Evolutionary conservation across 2,113 vertebrate genomes (phyloP).

Genomic region (Calidris pygmaea): DNA sequence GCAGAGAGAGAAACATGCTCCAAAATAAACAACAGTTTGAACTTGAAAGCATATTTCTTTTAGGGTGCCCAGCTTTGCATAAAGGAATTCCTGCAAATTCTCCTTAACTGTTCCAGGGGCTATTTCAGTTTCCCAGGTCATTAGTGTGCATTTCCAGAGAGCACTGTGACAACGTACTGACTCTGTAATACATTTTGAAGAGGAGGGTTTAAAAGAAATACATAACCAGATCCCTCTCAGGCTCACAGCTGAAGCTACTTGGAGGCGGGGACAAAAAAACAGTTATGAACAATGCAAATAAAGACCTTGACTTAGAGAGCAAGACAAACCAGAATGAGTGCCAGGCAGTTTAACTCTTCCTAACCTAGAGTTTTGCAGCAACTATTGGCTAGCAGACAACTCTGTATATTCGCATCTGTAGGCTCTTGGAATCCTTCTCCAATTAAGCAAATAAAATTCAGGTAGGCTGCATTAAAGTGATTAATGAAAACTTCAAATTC

Average conservation of each 20-base stretch:
- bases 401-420: conserved; percentile 21
- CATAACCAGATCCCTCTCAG: neutral
- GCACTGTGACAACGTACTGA: neutral
- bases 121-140: conserved; percentile 38
- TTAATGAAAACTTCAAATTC: neutral
- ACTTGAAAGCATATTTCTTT: conserved; percentile 72
- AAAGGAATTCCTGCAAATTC: conserved; percentile 64
- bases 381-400: conserved; percentile 50
- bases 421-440: neutral
- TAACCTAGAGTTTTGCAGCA: conserved; percentile 57
- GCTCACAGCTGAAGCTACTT: neutral
- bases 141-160: neutral
- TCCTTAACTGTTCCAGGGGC: conserved; percentile 35
- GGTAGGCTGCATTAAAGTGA: neutral
- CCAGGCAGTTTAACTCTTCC: conserved; percentile 55
- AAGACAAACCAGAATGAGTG: neutral
- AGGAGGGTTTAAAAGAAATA: neutral
- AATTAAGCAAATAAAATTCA: neutral
- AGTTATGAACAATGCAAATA: conserved; percentile 47
- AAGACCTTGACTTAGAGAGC: conserved; percentile 5
- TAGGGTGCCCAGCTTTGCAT: conserved; percentile 69
- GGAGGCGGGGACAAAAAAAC: neutral
- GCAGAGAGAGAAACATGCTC: conserved; percentile 61
- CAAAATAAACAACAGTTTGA: conserved; percentile 77
- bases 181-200: neutral